Conservation (phyloP, 2,113 vertebrate genomes). For the Daphoenositta chrysoptera region DNA sequence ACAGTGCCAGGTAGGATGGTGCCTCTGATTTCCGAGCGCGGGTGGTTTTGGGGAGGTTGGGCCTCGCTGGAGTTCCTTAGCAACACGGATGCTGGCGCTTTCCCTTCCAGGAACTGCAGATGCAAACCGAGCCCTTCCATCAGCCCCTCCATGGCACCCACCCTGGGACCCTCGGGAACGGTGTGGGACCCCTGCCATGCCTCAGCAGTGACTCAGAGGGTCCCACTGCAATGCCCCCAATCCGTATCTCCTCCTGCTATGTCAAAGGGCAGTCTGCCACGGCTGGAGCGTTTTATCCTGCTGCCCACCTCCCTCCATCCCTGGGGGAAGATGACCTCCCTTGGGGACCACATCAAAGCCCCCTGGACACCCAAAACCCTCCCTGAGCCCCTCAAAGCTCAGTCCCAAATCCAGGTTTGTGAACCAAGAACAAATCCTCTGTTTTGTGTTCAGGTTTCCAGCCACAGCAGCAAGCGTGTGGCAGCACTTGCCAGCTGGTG, state of each 20-base stretch:
- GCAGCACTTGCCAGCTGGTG: neutral
- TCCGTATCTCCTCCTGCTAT: fast-evolving
- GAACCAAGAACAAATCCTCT: neutral
- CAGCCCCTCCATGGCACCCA: neutral
- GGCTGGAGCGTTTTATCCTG: neutral
- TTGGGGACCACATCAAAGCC: neutral
- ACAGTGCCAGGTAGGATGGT: neutral
- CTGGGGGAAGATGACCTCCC: neutral
- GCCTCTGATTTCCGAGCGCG: neutral
- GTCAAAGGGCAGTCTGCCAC: fast-evolving
- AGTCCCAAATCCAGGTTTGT: neutral
- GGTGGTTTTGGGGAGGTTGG: neutral
- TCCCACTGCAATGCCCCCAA: fast-evolving
- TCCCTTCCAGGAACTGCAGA: neutral
- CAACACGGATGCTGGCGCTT: neutral
- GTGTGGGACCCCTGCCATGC: fast-evolving
- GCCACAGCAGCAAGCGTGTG: neutral
- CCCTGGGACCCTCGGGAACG: fast-evolving
- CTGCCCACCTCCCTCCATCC: neutral
- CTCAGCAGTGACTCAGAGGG: neutral
- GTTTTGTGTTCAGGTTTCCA: neutral
- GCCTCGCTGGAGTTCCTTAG: neutral
- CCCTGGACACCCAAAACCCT: too few relatives aligned
- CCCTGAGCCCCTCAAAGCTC: neutral
- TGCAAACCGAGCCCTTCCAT: neutral